A percentile compares a stretch with the other conserved stretches of the same genome.
These are phyloP conservation scores for Lepus europaeus DNA, from an alignment of 2,113 vertebrate species.

Conservation along the genomic window DNA sequence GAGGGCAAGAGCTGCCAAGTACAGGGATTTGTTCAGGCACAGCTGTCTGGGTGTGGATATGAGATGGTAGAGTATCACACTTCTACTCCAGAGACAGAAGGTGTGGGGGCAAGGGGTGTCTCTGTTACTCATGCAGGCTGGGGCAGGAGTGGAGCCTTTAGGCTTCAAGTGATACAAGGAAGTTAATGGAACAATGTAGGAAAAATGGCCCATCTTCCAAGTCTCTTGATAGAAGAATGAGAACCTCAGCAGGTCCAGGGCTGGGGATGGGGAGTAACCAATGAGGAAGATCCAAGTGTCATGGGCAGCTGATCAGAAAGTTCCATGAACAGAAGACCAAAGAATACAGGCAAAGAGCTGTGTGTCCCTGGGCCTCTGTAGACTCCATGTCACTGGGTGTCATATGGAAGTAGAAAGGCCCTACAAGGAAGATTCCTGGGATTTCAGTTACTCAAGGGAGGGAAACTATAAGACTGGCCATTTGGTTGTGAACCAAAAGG, in stretches of 20 bases:
- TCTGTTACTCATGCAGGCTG: not conserved
- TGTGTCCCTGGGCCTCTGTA: not conserved
- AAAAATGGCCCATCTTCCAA: not conserved
- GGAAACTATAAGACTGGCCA: not conserved
- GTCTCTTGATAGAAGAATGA: not conserved
- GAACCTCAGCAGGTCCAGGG: not conserved
- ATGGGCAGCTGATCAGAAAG: not conserved
- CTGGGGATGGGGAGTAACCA: not conserved
- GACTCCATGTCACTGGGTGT: not conserved
- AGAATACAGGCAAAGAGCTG: not conserved
- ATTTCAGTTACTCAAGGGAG: not conserved
- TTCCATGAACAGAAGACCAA: not conserved
- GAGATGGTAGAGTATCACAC: not conserved
- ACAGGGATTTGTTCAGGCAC: not conserved
- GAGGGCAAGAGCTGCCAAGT: not conserved
- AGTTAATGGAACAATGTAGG: not conserved
- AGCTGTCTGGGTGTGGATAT: not conserved
- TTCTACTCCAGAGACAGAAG: not conserved
- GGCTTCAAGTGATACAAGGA: not conserved
- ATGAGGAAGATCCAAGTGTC: not conserved
- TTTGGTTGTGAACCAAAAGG: not conserved
- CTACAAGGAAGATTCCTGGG: not conserved
- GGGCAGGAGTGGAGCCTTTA: not conserved
- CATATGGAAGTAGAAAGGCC: not conserved
- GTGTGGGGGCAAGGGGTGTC: too few relatives aligned